phyloP scores from a whole-genome alignment of 1,140 invertebrate species.

The Oryctes rhinoceros region DNA sequence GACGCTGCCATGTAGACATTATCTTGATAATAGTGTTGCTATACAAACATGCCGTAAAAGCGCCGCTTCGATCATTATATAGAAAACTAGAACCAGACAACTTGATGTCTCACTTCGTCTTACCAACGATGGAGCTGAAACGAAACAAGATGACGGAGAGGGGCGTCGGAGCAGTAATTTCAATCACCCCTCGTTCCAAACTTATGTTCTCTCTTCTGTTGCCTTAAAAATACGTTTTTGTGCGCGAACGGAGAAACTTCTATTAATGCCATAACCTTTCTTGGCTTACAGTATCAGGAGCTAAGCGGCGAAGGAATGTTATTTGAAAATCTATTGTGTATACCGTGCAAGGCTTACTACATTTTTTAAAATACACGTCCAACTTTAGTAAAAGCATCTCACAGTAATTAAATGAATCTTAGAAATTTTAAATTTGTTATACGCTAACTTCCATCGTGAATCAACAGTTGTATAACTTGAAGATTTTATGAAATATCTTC shows the following conservation, averaged over 20 bases:
- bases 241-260: not conserved
- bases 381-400: too few relatives aligned
- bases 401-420: too few relatives aligned
- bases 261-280: not conserved
- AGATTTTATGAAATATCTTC: too few relatives aligned
- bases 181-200: slow-evolving; percentile 28
- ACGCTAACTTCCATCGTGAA: too few relatives aligned
- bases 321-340: too few relatives aligned
- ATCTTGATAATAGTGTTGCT: slow-evolving; percentile 52
- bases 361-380: too few relatives aligned
- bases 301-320: too few relatives aligned
- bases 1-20: slow-evolving; percentile 47
- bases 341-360: too few relatives aligned
- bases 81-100: slow-evolving; percentile 49
- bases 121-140: not conserved
- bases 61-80: slow-evolving; percentile 48
- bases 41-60: slow-evolving; percentile 50
- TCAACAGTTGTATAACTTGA: too few relatives aligned
- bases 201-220: not conserved
- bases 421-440: too few relatives aligned
- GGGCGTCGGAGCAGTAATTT: slow-evolving; percentile 12
- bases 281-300: too few relatives aligned
- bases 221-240: slow-evolving; percentile 20
- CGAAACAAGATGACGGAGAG: slow-evolving; percentile 18
- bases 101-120: slow-evolving; percentile 48